These are phyloP conservation scores for Eucera pruinosa DNA, from an alignment of 2,888 invertebrate genomes.

Conservation along the genomic window DNA sequence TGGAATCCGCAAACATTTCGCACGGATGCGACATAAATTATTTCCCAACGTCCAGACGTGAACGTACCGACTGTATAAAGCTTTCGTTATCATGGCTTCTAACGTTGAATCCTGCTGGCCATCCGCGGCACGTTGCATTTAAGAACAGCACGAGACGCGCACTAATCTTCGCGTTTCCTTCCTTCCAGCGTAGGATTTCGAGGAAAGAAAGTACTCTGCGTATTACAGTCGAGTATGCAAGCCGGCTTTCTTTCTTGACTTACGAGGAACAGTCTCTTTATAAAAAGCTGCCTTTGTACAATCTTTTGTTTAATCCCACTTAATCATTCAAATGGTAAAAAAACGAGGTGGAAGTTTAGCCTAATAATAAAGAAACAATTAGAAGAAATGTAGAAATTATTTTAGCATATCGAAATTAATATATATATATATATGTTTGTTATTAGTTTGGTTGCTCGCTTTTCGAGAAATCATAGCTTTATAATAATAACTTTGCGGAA, in stretches of 20 bases:
- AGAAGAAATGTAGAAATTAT: not conserved
- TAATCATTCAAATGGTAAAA: constrained; percentile 9
- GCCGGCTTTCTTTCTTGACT: constrained; percentile 24
- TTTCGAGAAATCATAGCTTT: no score
- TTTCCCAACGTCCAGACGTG: constrained; percentile 19
- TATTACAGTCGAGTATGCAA: constrained; percentile 43
- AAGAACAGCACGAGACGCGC: constrained; percentile 53
- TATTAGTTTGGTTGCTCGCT: no score
- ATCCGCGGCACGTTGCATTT: constrained; percentile 50
- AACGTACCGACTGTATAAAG: constrained; percentile 44
- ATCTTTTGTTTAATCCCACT: not conserved
- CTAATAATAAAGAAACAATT: no score
- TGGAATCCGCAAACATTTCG: constrained; percentile 46
- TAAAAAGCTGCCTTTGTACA: not conserved
- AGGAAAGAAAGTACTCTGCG: constrained; percentile 25
- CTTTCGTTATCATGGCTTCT: constrained; percentile 59
- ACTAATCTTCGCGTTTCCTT: constrained; percentile 59
- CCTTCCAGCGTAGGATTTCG: constrained; percentile 31
- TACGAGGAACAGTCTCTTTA: constrained; percentile 1
- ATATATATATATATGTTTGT: no score
- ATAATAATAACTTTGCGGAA: no score
- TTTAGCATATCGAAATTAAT: no score
- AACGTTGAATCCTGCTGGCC: constrained; percentile 42
- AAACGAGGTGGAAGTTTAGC: no score
- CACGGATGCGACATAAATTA: constrained; percentile 53